Conservation (phyloP, 2,797 vertebrate species). For the Menidia menidia region DNA sequence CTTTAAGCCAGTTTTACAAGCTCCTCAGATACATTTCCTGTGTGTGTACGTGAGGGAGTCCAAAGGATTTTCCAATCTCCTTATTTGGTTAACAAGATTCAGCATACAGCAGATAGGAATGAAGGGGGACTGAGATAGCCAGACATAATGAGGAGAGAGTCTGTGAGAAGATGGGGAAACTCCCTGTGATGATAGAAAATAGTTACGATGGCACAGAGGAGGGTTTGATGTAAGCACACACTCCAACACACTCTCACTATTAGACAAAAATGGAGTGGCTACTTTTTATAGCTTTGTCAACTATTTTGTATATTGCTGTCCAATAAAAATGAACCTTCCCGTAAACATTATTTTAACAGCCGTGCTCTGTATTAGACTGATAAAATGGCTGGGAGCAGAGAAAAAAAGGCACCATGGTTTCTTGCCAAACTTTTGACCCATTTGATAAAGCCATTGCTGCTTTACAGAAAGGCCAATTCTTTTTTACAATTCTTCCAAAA, state of each 20-base stretch:
- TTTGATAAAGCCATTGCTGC: slow-evolving; percentile 8
- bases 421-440: slow-evolving; percentile 4
- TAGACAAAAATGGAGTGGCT: slow-evolving; percentile 35
- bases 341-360: slow-evolving; percentile 43
- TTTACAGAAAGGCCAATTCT: neutral
- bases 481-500: neutral
- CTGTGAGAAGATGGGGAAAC: slow-evolving; percentile 34
- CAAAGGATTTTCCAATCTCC: slow-evolving; percentile 68
- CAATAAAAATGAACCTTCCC: slow-evolving; percentile 47
- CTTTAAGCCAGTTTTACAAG: slow-evolving; percentile 53
- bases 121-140: slow-evolving; percentile 32
- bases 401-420: slow-evolving; percentile 24
- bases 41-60: slow-evolving; percentile 51
- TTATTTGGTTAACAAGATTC: slow-evolving; percentile 73
- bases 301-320: slow-evolving; percentile 44
- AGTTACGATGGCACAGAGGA: slow-evolving; percentile 37
- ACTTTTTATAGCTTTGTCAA: slow-evolving; percentile 49
- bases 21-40: slow-evolving; percentile 47
- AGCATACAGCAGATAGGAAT: slow-evolving; percentile 46
- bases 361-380: slow-evolving; percentile 30
- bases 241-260: slow-evolving; percentile 8
- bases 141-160: slow-evolving; percentile 6
- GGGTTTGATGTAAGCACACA: slow-evolving; percentile 18
- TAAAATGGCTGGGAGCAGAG: slow-evolving; percentile 16
- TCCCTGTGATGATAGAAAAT: slow-evolving; percentile 52